phyloP scores from a whole-genome alignment of 2,797 vertebrate species.

The Chloroceryle amazona region DNA sequence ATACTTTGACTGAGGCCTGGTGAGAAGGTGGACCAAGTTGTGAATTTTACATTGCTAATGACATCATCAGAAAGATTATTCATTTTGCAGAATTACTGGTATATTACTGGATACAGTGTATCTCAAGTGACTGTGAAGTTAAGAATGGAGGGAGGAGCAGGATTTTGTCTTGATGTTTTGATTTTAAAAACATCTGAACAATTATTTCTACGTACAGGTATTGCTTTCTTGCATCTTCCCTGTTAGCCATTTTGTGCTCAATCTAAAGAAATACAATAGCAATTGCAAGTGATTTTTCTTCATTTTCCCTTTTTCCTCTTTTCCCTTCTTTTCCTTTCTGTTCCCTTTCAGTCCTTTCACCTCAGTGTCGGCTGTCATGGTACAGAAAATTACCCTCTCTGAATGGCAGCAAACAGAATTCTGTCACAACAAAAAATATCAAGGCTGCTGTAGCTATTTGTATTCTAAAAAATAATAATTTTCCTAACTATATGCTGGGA shows the following conservation, averaged over 20 bases:
- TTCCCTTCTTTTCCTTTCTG: neutral
- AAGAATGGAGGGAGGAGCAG: neutral
- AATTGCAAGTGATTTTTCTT: neutral
- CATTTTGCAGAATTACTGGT: neutral
- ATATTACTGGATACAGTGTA: neutral
- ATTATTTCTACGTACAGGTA: neutral
- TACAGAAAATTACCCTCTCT: neutral
- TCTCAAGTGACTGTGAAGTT: neutral
- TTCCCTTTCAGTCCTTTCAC: neutral
- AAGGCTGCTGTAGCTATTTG: neutral
- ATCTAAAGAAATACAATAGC: neutral
- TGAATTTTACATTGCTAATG: neutral
- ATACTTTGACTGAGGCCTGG: neutral
- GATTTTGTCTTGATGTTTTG: neutral
- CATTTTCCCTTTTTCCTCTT: neutral
- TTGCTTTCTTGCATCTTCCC: neutral
- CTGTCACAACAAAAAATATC: neutral
- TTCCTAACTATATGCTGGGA: neutral
- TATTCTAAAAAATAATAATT: slow-evolving; percentile 20
- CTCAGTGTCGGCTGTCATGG: neutral
- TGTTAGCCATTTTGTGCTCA: neutral
- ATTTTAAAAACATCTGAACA: neutral
- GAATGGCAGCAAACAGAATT: neutral
- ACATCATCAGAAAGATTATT: neutral
- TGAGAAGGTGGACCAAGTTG: neutral